Evolutionary conservation across 2,113 vertebrate species (phyloP).

Genomic region (Periophthalmus modestus): DNA sequence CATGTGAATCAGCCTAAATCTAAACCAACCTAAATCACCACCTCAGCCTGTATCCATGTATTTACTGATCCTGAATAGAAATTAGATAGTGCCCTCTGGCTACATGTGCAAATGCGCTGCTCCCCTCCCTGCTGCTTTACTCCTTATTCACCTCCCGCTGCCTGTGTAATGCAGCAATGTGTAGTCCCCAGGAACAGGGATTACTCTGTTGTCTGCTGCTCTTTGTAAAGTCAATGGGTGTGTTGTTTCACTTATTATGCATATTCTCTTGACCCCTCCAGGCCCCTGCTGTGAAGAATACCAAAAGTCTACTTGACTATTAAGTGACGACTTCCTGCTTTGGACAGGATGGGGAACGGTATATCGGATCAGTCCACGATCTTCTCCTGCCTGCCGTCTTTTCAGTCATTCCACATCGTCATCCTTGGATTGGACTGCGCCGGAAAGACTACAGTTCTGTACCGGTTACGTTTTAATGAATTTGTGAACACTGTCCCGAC

Average conservation of each 20-base stretch:
- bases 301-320: slow-evolving; percentile 46
- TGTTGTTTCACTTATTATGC: slow-evolving; percentile 47
- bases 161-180: slow-evolving; percentile 30
- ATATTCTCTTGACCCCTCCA: slow-evolving; percentile 38
- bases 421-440: slow-evolving; percentile 92
- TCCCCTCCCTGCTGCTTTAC: slow-evolving; percentile 47
- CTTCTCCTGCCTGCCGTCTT: slow-evolving; percentile 84
- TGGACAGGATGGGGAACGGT: slow-evolving; percentile 89
- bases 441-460: slow-evolving; percentile 92
- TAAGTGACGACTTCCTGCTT: slow-evolving; percentile 23
- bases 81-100: slow-evolving; percentile 52
- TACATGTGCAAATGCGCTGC: slow-evolving; percentile 63
- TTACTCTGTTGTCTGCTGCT: slow-evolving; percentile 26
- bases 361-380: slow-evolving; percentile 86
- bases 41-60: slow-evolving; percentile 15
- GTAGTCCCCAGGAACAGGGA: slow-evolving; percentile 12
- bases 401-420: slow-evolving; percentile 91
- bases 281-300: slow-evolving; percentile 43
- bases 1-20: slow-evolving; percentile 9
- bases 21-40: too few relatives aligned
- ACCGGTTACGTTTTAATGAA: slow-evolving; percentile 92
- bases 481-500: slow-evolving; percentile 96
- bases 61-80: slow-evolving; percentile 33
- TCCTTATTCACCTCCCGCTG: slow-evolving; percentile 45
- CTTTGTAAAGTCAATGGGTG: slow-evolving; percentile 33